These are phyloP conservation scores for Malurus melanocephalus DNA, from an alignment of 2,113 vertebrate species.

Conservation along the genomic window DNA sequence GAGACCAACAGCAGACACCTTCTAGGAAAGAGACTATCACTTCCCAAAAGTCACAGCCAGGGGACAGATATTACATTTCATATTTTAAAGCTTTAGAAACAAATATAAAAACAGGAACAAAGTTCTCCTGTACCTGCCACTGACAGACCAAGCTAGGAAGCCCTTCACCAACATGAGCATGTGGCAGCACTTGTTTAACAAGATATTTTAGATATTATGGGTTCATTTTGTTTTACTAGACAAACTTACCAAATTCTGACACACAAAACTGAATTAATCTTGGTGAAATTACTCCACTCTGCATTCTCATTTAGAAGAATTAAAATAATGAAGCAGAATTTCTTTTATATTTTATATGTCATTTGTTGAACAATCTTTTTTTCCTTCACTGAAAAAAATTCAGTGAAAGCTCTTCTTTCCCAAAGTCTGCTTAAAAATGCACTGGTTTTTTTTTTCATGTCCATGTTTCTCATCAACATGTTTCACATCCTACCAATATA, in stretches of 20 bases:
- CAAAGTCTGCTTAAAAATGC: not conserved
- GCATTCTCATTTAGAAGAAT: not conserved
- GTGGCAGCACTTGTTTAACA: not conserved
- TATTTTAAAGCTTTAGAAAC: not conserved
- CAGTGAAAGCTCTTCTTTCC: not conserved
- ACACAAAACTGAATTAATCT: not conserved
- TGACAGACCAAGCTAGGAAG: not conserved
- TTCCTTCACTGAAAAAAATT: not conserved
- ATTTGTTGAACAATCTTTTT: not conserved
- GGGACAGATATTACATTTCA: rapidly evolving
- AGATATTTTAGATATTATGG: not conserved
- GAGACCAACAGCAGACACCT: not conserved
- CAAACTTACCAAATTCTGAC: not conserved
- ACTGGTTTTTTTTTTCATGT: not conserved
- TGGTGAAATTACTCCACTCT: not conserved
- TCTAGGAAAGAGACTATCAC: not conserved
- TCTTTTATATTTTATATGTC: not conserved
- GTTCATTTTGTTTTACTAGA: not conserved
- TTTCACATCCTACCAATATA: not conserved
- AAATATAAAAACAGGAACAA: not conserved
- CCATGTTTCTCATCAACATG: not conserved
- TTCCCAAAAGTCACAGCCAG: not conserved
- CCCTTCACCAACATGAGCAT: not conserved
- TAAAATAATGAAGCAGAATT: not conserved
- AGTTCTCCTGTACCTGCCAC: not conserved